Conservation (phyloP, 2,113 vertebrate genomes). For the Morone saxatilis region DNA sequence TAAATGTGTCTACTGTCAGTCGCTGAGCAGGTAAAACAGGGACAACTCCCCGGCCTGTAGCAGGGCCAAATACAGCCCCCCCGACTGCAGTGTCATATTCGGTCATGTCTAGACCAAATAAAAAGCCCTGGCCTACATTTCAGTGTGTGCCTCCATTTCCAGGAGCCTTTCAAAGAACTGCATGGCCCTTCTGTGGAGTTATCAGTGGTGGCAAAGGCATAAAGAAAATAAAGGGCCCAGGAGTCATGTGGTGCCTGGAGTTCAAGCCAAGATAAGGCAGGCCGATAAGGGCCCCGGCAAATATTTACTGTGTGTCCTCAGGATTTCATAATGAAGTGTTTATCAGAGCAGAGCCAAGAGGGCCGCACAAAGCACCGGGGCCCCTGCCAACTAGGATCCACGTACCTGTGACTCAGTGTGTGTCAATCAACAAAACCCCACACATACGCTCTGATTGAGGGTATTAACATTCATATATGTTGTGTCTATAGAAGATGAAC, state of each 20-base stretch:
- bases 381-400: slow-evolving; percentile 67
- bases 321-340: slow-evolving; percentile 86
- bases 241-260: slow-evolving; percentile 77
- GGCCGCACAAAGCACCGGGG: slow-evolving; percentile 57
- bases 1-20: slow-evolving; percentile 50
- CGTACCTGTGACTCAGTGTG: slow-evolving; percentile 60
- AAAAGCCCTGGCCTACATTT: slow-evolving; percentile 27
- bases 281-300: slow-evolving; percentile 77
- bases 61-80: background rate
- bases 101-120: slow-evolving; percentile 36
- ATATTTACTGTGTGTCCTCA: slow-evolving; percentile 86
- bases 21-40: slow-evolving; percentile 19
- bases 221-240: slow-evolving; percentile 76
- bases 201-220: slow-evolving; percentile 73
- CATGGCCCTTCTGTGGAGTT: slow-evolving; percentile 54
- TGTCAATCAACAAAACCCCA: slow-evolving; percentile 34
- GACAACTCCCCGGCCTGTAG: background rate
- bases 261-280: slow-evolving; percentile 83
- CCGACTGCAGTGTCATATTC: background rate
- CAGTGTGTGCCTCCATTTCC: slow-evolving; percentile 20
- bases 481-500: slow-evolving; percentile 29
- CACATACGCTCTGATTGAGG: slow-evolving; percentile 20
- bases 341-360: slow-evolving; percentile 77
- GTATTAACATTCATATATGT: slow-evolving; percentile 20
- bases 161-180: slow-evolving; percentile 50